Conservation (phyloP, 2,113 vertebrate species). For the Charina bottae region DNA sequence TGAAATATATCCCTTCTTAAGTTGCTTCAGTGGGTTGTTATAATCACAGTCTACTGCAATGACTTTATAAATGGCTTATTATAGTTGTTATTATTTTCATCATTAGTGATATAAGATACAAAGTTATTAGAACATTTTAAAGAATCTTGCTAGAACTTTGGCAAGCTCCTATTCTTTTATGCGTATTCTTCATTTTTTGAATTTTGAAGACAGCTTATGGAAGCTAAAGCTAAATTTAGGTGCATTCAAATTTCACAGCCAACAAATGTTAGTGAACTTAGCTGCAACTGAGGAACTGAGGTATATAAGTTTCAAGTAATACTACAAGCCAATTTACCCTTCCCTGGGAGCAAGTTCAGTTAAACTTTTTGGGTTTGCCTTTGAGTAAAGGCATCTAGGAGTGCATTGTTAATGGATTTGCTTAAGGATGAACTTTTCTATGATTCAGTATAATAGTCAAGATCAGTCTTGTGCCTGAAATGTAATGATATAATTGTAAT, state of each 20-base stretch:
- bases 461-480: neutral
- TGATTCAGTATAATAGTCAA: neutral
- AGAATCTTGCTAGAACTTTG: neutral
- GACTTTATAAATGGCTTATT: neutral
- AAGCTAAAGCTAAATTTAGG: neutral
- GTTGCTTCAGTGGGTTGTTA: neutral
- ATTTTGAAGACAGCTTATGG: neutral
- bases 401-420: neutral
- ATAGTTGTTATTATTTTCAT: neutral
- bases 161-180: neutral
- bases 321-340: neutral
- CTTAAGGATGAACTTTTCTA: neutral
- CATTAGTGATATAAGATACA: neutral
- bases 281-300: neutral
- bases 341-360: neutral
- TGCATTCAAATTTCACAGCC: neutral
- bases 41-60: neutral
- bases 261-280: neutral
- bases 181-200: neutral
- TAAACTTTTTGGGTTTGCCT: neutral
- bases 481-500: slow-evolving; percentile 2
- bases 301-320: neutral
- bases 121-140: neutral
- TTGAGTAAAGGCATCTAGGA: neutral
- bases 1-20: neutral